Evolutionary conservation across 2,888 invertebrate species (phyloP), one percentile per base, ranked within the genome.

Genomic region (Trachelus iudaicus): DNA sequence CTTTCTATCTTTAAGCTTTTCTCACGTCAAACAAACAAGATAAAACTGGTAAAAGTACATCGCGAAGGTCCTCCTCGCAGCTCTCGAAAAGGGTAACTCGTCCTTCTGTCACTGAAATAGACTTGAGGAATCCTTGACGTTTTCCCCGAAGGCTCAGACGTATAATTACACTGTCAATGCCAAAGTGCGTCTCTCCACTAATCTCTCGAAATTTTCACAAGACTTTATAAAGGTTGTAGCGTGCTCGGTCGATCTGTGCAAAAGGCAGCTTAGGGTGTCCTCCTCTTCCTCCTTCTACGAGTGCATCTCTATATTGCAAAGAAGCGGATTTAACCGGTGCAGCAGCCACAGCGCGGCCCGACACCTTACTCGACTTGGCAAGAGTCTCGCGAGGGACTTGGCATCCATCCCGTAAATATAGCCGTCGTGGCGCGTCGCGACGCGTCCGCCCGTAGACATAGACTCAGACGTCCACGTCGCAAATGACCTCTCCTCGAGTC

Each of bases 361-460:
- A 88, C 89, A 88, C 87, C 87, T 88, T 89, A 88, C 89, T 89
- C 89, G 89, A 89, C 87, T 89, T 89, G 89, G 89, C 88, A 88
- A 87, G 87, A 81, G 81, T 83, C 85, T 86, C 85, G 56, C 56
- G 23, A 56, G 56, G 9, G 23, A 56, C 56, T 56, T 56, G 56
- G 56, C 23, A 56, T 56, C 86, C 86, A 85, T 83, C 83, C 86
- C 83, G 81, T 87, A 87, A 87, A 87, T 87, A 87, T 87, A 88
- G 86, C 86, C 82, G 73, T 81, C 85, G 80, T 80, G 78, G 56
- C 56, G 23, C 56, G 56, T 23, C 56, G 56, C 75, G 56, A 56
- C 56, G 23, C 23, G 56, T 23, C 56, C 56, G 56, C 23, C 23
- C 23, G 56, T 23, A 56, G 56, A 56, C 56, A 23, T 56, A 56